Conservation (phyloP, 2,888 invertebrate species). For the Megalurothrips usitatus region DNA sequence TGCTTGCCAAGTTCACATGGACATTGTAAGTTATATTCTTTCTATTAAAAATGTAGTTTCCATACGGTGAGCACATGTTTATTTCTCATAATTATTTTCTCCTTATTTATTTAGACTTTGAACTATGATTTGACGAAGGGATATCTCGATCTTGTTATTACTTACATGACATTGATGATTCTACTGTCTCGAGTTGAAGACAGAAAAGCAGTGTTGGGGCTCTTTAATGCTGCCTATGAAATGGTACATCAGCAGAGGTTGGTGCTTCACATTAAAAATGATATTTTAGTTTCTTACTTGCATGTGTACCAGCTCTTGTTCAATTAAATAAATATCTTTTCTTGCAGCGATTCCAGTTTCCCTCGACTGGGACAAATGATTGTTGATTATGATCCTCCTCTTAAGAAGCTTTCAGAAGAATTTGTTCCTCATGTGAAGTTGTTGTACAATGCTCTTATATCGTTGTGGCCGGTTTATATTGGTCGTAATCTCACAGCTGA, state of each 20-base stretch:
- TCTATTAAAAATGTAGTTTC: neutral
- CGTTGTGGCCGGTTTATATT: conserved; percentile 81
- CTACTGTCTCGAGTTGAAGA: conserved; percentile 97
- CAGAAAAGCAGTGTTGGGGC: conserved; percentile 90
- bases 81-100: neutral
- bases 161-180: conserved; percentile 94
- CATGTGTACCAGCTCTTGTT: neutral
- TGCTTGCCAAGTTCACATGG: conserved; percentile 89
- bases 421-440: conserved; percentile 91
- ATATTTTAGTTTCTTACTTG: neutral
- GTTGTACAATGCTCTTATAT: conserved; percentile 78
- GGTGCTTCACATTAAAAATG: conserved; percentile 7
- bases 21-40: conserved; percentile 59
- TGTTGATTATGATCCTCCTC: conserved; percentile 92
- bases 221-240: conserved; percentile 98
- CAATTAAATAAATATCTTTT: neutral
- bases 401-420: conserved; percentile 94
- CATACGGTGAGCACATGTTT: neutral
- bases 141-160: conserved; percentile 91
- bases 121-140: conserved; percentile 95
- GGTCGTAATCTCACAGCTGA: conserved; percentile 89
- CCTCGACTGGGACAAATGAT: conserved; percentile 96
- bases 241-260: conserved; percentile 77
- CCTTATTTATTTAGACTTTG: conserved; percentile 53
- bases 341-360: conserved; percentile 73